Evolutionary conservation across 2,113 vertebrate species (phyloP).

Genomic region (Ageneiosus marmoratus): DNA sequence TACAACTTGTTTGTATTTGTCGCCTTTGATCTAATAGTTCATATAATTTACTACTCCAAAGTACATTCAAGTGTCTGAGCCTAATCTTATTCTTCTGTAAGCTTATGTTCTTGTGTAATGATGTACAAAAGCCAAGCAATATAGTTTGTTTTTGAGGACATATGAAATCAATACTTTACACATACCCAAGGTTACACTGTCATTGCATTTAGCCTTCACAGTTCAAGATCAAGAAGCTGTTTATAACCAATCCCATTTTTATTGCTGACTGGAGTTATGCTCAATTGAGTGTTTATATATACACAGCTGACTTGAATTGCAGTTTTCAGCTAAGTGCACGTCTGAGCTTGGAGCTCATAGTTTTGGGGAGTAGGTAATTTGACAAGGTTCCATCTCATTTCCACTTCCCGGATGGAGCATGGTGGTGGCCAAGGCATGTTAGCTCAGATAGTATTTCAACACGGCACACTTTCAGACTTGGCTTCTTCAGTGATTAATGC

Average conservation of each 20-base stretch:
- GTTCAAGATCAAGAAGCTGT: neutral
- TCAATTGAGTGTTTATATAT: conserved; percentile 9
- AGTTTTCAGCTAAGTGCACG: conserved; percentile 19
- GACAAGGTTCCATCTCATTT: conserved; percentile 31
- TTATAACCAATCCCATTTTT: neutral
- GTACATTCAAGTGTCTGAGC: neutral
- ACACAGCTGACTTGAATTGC: neutral
- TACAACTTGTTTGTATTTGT: neutral
- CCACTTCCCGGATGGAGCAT: conserved; percentile 17
- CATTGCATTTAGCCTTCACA: conserved; percentile 10
- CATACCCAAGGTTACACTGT: conserved; percentile 3
- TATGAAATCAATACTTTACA: neutral
- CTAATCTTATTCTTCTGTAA: neutral
- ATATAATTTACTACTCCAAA: neutral
- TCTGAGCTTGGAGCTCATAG: conserved; percentile 27
- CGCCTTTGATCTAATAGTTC: neutral
- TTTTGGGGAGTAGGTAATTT: conserved; percentile 20
- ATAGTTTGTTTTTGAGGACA: conserved; percentile 20
- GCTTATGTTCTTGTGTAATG: neutral
- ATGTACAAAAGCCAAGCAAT: conserved; percentile 3
- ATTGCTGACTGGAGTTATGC: neutral
- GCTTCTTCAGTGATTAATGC: conserved; percentile 30
- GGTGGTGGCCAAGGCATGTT: conserved; percentile 20
- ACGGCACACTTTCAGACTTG: neutral
- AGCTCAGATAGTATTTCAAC: conserved; percentile 32